Evolutionary conservation across 2,797 vertebrate species (phyloP).

Genomic region (Babyrousa celebensis): DNA sequence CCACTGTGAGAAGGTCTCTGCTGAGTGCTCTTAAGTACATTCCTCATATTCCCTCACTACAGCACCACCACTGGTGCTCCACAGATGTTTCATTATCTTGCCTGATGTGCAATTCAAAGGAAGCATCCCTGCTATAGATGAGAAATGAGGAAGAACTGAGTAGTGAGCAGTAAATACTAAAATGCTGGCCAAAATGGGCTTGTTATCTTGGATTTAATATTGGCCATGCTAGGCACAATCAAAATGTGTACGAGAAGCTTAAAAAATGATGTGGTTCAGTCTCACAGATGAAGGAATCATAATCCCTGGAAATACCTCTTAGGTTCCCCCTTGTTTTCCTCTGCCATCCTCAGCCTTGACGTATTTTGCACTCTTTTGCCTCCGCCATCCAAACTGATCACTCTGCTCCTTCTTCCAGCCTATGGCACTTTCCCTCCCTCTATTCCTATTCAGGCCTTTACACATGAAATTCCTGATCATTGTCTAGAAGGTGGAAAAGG

Average conservation of each 20-base stretch:
- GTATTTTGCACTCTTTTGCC: neutral
- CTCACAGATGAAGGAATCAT: conserved; percentile 13
- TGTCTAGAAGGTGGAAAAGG: neutral
- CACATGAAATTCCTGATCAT: neutral
- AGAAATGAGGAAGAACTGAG: conserved; percentile 27
- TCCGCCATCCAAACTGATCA: neutral
- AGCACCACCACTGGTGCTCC: neutral
- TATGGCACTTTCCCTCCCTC: neutral
- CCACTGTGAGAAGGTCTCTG: neutral
- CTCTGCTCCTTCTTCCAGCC: no score
- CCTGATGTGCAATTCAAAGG: neutral
- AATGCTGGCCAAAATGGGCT: conserved; percentile 19
- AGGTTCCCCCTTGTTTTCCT: neutral
- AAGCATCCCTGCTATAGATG: neutral
- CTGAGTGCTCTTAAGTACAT: neutral
- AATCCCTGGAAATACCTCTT: neutral
- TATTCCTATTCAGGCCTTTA: neutral
- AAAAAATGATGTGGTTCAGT: conserved; percentile 20
- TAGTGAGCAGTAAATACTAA: conserved; percentile 54
- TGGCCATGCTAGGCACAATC: neutral
- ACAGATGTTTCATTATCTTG: neutral
- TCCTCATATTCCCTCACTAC: neutral
- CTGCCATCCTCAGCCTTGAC: neutral
- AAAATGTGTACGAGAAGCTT: conserved; percentile 34
- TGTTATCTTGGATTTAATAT: conserved; percentile 63